Percentiles rank a stretch among this genome's conserved stretches.
Evolutionary conservation across 2,888 invertebrate species (phyloP).

Genomic region (Belgica antarctica): DNA sequence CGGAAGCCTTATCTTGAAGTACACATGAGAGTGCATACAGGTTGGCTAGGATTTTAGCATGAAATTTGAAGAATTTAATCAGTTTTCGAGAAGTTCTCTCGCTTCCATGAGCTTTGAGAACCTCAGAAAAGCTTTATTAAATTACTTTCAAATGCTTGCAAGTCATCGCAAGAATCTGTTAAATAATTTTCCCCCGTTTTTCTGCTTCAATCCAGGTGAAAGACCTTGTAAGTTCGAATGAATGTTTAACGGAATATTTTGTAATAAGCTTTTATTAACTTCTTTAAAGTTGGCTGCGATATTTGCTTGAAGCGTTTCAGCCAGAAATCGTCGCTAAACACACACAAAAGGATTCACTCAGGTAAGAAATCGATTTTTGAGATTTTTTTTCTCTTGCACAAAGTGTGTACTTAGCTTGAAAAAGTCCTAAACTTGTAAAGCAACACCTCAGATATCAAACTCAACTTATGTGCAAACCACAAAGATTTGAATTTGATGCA

Average conservation of each 20-base stretch:
- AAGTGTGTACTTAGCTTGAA: too few species aligned
- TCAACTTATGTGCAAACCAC: too few species aligned
- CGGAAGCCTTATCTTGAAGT: slow-evolving; percentile 78
- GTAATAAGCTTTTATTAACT: too few species aligned
- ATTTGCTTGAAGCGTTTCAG: slow-evolving; percentile 67
- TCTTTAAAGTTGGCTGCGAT: neutral
- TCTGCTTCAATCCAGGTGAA: slow-evolving; percentile 46
- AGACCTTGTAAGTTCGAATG: too few species aligned
- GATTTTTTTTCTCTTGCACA: too few species aligned
- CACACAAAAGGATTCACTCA: slow-evolving; percentile 70
- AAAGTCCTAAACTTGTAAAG: neutral
- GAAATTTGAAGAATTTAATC: slow-evolving; percentile 58
- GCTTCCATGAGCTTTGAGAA: too few species aligned
- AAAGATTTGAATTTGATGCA: neutral
- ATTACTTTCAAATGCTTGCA: too few species aligned
- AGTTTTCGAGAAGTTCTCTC: too few species aligned
- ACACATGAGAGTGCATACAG: slow-evolving; percentile 77
- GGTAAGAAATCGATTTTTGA: too few species aligned
- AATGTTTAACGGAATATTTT: neutral
- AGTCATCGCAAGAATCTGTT: neutral
- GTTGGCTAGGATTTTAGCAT: slow-evolving; percentile 54
- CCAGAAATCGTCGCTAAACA: slow-evolving; percentile 70
- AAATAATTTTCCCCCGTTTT: neutral
- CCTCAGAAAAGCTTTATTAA: too few species aligned
- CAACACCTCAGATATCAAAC: neutral